phyloP scores from a whole-genome alignment of 1,140 invertebrate genomes.

The Sitophilus oryzae region DNA sequence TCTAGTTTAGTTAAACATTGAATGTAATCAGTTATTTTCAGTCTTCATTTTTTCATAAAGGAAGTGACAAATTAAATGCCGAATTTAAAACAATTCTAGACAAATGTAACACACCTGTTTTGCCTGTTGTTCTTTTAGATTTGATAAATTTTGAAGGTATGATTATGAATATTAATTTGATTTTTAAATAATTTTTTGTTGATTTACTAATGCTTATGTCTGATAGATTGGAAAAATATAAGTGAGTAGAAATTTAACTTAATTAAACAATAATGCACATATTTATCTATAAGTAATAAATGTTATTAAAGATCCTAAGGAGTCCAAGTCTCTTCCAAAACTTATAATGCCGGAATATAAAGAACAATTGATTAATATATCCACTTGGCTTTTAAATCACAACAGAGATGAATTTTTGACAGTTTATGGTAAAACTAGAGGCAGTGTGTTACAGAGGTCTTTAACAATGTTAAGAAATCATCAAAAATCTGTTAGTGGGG shows the following conservation, averaged over 20 bases:
- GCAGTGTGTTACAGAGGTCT: constrained; percentile 68
- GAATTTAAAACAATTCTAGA: constrained; percentile 84
- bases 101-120: constrained; percentile 79
- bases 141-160: constrained; percentile 80
- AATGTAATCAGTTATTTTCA: constrained; percentile 41
- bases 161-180: too few relatives aligned
- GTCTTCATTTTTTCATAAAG: constrained; percentile 67
- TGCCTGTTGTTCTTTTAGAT: constrained; percentile 78
- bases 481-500: constrained; percentile 68
- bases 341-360: constrained; percentile 52
- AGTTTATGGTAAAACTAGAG: constrained; percentile 73
- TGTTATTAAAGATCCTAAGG: constrained; percentile 35
- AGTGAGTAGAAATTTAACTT: too few relatives aligned
- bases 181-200: too few relatives aligned
- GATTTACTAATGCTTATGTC: too few relatives aligned
- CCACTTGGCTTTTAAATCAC: constrained; percentile 77
- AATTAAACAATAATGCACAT: background rate
- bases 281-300: constrained; percentile 9
- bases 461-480: constrained; percentile 75
- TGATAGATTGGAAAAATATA: too few relatives aligned
- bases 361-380: constrained; percentile 69
- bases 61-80: constrained; percentile 68
- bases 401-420: constrained; percentile 73
- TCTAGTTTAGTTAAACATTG: background rate
- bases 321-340: constrained; percentile 26